A percentile compares a stretch with the other conserved stretches of the same genome.
These are phyloP conservation scores for Sphaeridia pumilis DNA, from an alignment of 2,888 invertebrate species.

Conservation along the genomic window DNA sequence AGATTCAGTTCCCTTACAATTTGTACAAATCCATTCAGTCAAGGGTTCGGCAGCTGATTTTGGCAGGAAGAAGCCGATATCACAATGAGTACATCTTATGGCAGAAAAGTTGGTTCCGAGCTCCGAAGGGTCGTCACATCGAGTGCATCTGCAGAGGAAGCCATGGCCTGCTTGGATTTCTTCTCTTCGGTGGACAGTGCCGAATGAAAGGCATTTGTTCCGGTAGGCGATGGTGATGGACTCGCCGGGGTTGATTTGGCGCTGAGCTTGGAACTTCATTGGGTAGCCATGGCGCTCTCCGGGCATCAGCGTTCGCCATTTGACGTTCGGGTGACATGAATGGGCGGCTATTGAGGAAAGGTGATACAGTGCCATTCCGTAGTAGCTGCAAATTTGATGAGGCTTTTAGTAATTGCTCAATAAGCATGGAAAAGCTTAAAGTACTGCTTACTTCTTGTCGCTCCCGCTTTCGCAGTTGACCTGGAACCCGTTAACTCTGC, in stretches of 20 bases:
- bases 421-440: no score
- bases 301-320: constrained; percentile 6
- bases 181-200: constrained; percentile 5
- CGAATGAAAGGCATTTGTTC: constrained; percentile 11
- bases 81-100: constrained; percentile 10
- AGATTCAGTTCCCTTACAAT: not conserved
- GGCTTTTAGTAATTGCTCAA: no score
- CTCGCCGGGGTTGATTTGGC: not conserved
- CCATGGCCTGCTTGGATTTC: constrained; percentile 10
- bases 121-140: constrained; percentile 8
- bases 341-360: constrained; percentile 4
- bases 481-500: constrained; percentile 12
- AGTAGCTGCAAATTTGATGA: constrained; percentile 8
- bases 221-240: constrained; percentile 7
- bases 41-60: not conserved
- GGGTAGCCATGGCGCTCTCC: constrained; percentile 8
- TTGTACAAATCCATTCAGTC: constrained; percentile 5
- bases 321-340: constrained; percentile 8
- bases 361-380: constrained; percentile 11
- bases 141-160: constrained; percentile 7
- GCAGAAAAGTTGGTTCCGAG: constrained; percentile 8
- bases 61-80: constrained; percentile 5
- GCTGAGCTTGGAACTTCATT: constrained; percentile 4
- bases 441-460: constrained; percentile 1
- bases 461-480: constrained; percentile 6